Percentiles rank a stretch among this genome's conserved stretches.
These are phyloP conservation scores for Hemicrepidius hirtus DNA, from an alignment of 2,888 invertebrate species.

Conservation along the genomic window DNA sequence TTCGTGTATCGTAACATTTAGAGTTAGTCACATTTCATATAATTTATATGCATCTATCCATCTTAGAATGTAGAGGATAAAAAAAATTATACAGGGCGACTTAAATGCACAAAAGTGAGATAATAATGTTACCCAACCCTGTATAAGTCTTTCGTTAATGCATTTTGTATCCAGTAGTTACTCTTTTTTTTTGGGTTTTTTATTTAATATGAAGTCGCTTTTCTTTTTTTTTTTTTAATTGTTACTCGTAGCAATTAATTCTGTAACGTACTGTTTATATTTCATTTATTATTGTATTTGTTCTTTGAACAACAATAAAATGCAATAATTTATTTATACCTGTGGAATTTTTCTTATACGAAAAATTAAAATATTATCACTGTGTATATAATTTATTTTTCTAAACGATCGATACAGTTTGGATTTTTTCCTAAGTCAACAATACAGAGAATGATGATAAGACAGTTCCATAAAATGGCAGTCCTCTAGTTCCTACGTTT, in stretches of 20 bases:
- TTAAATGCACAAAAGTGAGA: conserved; percentile 1
- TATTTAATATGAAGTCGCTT: no score
- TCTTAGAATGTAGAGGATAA: conserved; percentile 2
- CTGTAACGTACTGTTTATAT: no score
- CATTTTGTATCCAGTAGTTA: no score
- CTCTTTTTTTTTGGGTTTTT: no score
- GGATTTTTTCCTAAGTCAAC: background rate
- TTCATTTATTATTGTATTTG: no score
- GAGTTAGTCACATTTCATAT: background rate
- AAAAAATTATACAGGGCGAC: conserved; percentile 7
- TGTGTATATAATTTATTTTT: conserved; percentile 25
- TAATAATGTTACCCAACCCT: conserved; percentile 14
- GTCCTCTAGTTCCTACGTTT: conserved; percentile 45
- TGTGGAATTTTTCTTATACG: background rate
- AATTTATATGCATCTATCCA: conserved; percentile 19
- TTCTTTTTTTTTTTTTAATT: no score
- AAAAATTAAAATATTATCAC: no score
- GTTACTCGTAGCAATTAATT: no score
- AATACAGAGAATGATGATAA: conserved; percentile 11
- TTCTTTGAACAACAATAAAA: conserved; percentile 11
- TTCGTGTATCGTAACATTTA: conserved; percentile 47
- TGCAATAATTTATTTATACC: conserved; percentile 25
- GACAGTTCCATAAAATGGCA: conserved; percentile 41
- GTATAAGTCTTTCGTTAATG: background rate
- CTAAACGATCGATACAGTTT: conserved; percentile 13